Percentiles rank a stretch among this genome's conserved stretches.
phyloP scores from a whole-genome alignment of 2,888 invertebrate species.

The Sarcophaga subvicina region DNA sequence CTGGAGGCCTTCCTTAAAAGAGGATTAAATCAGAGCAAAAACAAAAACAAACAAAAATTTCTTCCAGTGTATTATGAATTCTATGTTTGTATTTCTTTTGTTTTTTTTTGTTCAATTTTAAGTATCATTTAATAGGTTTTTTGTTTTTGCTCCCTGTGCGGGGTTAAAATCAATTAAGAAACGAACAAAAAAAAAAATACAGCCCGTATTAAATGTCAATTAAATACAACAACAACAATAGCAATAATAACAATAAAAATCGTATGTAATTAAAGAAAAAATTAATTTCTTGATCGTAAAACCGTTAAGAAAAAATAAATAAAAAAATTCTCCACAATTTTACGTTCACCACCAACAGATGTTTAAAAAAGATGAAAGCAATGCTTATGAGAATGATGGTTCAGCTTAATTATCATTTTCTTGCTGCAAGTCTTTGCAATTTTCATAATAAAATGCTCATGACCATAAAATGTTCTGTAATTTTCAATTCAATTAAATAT shows the following conservation, averaged over 20 bases:
- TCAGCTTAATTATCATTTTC: not conserved
- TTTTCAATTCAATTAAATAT: too few relatives aligned
- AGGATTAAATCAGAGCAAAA: not conserved
- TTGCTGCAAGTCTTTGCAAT: constrained; percentile 10
- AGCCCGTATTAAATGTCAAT: constrained; percentile 77
- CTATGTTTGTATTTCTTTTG: not conserved
- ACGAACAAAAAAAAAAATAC: not conserved
- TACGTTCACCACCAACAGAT: too few relatives aligned
- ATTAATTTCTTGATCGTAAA: not conserved
- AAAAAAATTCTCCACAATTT: too few relatives aligned
- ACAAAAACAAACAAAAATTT: not conserved
- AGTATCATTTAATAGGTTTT: constrained; percentile 3
- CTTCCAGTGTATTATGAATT: not conserved
- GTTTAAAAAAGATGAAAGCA: too few relatives aligned
- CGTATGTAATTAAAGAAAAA: not conserved
- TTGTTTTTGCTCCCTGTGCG: constrained; percentile 1
- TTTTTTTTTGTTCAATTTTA: not conserved
- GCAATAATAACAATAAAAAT: not conserved
- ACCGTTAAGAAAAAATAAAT: too few relatives aligned
- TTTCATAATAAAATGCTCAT: not conserved
- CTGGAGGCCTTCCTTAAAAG: not conserved
- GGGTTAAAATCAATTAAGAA: constrained; percentile 53
- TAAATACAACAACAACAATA: constrained; percentile 71
- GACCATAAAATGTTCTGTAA: too few relatives aligned
- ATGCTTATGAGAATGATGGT: constrained; percentile 7